A percentile compares a stretch with the other conserved stretches of the same genome.
Conservation (phyloP, 2,888 invertebrate genomes). For the Lamellibrachia satsuma region DNA sequence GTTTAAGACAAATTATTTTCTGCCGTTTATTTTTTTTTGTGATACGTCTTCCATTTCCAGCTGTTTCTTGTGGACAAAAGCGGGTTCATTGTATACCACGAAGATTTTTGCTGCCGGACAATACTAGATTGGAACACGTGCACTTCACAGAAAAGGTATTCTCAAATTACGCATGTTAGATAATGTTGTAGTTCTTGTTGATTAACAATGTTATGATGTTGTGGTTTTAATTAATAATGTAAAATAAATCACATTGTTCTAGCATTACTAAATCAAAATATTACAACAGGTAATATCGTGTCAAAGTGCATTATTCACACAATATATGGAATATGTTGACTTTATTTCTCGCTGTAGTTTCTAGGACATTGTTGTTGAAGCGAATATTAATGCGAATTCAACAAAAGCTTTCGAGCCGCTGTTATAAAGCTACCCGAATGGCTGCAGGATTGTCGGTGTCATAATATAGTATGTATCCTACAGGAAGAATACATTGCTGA, state of each 20-base stretch:
- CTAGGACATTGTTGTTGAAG: background rate
- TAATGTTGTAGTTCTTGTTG: background rate
- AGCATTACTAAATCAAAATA: too few species aligned
- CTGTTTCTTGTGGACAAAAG: background rate
- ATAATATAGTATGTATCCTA: background rate
- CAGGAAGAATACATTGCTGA: background rate
- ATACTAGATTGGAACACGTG: background rate
- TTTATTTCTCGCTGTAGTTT: background rate
- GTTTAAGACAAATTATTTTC: too few species aligned
- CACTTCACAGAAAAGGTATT: background rate
- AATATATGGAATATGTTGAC: too few species aligned
- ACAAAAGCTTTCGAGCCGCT: background rate
- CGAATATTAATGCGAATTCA: background rate
- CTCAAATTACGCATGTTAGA: background rate
- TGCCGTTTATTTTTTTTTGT: background rate
- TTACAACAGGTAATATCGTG: too few species aligned
- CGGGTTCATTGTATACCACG: background rate
- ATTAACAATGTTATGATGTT: too few species aligned
- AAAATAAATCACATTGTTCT: background rate
- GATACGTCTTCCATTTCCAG: background rate
- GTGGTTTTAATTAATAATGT: background rate
- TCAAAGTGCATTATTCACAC: too few species aligned
- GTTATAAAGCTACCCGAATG: background rate
- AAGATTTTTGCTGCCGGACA: background rate
- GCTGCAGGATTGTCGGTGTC: background rate